These are phyloP conservation scores for Urophycis tenuis DNA, from an alignment of 2,797 vertebrate species.

Conservation along the genomic window DNA sequence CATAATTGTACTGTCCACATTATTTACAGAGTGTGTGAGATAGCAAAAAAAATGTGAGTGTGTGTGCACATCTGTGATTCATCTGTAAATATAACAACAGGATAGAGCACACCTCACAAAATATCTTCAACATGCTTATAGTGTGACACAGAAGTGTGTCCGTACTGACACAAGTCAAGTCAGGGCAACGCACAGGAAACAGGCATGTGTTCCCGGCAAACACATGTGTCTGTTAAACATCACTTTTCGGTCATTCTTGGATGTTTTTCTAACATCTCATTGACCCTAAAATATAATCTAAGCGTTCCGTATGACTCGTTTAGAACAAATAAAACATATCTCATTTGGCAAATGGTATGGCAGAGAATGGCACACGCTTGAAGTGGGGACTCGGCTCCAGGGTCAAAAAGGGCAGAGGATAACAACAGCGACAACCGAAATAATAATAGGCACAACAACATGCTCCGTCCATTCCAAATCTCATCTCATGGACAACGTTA, in stretches of 20 bases:
- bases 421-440: background rate
- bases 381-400: background rate
- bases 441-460: constrained; percentile 24
- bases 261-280: background rate
- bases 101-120: background rate
- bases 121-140: constrained; percentile 22
- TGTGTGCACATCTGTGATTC: constrained; percentile 22
- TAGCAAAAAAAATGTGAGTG: background rate
- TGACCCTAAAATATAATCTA: background rate
- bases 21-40: constrained; percentile 58
- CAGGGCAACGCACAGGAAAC: constrained; percentile 1
- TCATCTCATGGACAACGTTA: constrained; percentile 11
- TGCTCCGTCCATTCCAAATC: background rate
- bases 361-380: background rate
- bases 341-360: background rate
- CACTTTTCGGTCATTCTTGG: background rate
- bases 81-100: constrained; percentile 29
- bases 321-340: background rate
- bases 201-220: background rate
- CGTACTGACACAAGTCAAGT: constrained; percentile 13
- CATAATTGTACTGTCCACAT: constrained; percentile 62
- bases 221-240: background rate
- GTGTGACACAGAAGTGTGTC: constrained; percentile 36
- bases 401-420: background rate
- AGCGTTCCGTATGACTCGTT: background rate